Percentiles rank a stretch among this genome's conserved stretches.
Evolutionary conservation across 2,888 invertebrate genomes (phyloP).

Genomic region (Pachliopta kotzebuea): DNA sequence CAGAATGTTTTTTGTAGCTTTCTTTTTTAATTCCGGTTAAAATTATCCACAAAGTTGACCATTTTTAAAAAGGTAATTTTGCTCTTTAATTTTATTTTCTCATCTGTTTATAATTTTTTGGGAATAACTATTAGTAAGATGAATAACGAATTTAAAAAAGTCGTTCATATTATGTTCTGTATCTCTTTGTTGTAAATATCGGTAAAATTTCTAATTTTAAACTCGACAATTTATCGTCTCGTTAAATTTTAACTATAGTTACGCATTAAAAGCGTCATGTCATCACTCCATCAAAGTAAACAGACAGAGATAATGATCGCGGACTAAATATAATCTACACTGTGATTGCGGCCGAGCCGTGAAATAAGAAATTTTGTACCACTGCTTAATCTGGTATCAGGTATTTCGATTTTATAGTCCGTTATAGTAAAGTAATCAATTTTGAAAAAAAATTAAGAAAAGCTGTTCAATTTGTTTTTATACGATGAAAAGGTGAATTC

Average conservation of each 20-base stretch:
- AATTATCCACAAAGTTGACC: too few species aligned
- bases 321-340: conserved; percentile 20
- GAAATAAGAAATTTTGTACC: conserved; percentile 17
- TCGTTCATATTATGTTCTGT: background rate
- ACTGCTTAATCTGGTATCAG: conserved; percentile 4
- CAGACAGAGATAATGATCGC: conserved; percentile 16
- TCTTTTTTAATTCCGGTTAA: too few species aligned
- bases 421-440: background rate
- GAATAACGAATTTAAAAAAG: too few species aligned
- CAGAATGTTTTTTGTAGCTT: too few species aligned
- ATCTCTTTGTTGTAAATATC: background rate
- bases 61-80: too few species aligned
- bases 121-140: too few species aligned
- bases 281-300: conserved; percentile 11
- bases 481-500: too few species aligned
- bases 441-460: background rate
- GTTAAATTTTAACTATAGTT: background rate
- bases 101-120: too few species aligned
- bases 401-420: conserved; percentile 2
- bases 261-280: conserved; percentile 8
- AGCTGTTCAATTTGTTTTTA: background rate
- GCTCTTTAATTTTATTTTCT: too few species aligned
- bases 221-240: background rate
- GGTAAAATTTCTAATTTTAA: background rate
- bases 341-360: conserved; percentile 11